A percentile compares a stretch with the other conserved stretches of the same genome.
Evolutionary conservation across 2,888 invertebrate genomes (phyloP).

Genomic region (Macrophya annulata): DNA sequence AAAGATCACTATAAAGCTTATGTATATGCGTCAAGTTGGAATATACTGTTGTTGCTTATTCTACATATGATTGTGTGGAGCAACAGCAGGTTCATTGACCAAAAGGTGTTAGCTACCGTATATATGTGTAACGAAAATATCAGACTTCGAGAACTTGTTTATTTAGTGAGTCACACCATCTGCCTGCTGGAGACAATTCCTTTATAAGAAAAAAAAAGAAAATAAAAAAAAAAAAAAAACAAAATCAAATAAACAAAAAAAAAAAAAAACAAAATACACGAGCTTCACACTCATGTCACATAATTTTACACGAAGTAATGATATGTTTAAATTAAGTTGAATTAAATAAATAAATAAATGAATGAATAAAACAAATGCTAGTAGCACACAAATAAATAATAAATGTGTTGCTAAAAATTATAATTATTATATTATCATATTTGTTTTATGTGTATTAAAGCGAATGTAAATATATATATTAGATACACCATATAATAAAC

Average conservation of each 20-base stretch:
- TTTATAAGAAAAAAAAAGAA: conserved; percentile 33
- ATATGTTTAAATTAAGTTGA: conserved; percentile 18
- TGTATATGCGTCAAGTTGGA: conserved; percentile 10
- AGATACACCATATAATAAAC: conserved; percentile 75
- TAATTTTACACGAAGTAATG: conserved; percentile 32
- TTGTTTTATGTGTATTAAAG: conserved; percentile 73
- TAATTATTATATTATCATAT: conserved; percentile 67
- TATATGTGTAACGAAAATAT: not conserved
- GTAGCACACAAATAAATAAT: conserved; percentile 61
- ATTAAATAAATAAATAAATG: not conserved
- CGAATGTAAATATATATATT: conserved; percentile 76
- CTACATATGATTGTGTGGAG: not conserved
- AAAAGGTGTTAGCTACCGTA: not conserved
- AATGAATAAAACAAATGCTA: conserved; percentile 63
- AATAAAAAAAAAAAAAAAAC: conserved; percentile 55
- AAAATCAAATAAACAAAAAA: conserved; percentile 53
- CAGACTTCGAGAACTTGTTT: not conserved
- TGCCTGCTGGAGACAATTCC: conserved; percentile 49
- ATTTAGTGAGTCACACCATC: conserved; percentile 2
- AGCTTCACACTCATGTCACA: conserved; percentile 37
- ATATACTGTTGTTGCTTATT: conserved; percentile 4
- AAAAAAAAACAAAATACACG: not conserved
- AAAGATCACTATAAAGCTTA: not conserved
- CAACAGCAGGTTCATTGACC: conserved; percentile 11
- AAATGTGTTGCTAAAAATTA: conserved; percentile 65